Evolutionary conservation across 2,888 invertebrate genomes (phyloP).

Genomic region (Odontocerum albicorne): DNA sequence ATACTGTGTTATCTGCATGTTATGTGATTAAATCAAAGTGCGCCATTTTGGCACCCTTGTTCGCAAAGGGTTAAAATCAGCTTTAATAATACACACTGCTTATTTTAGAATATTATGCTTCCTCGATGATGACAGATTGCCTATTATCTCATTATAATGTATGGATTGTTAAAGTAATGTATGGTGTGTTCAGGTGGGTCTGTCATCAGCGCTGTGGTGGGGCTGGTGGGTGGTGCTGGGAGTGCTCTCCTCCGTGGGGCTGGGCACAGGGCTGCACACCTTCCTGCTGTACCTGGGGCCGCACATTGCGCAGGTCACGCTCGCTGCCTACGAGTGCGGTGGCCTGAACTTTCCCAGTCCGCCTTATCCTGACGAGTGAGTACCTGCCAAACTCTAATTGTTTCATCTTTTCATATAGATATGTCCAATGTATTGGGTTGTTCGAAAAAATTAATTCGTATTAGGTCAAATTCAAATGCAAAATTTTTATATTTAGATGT

Average conservation of each 20-base stretch:
- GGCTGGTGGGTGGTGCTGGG: slow-evolving; percentile 93
- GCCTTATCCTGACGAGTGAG: slow-evolving; percentile 96
- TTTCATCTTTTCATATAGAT: too few relatives aligned
- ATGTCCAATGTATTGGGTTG: too few relatives aligned
- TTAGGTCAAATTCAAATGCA: too few relatives aligned
- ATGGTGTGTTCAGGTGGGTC: slow-evolving; percentile 40
- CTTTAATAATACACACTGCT: too few relatives aligned
- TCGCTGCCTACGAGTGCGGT: slow-evolving; percentile 98
- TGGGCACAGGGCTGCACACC: slow-evolving; percentile 98
- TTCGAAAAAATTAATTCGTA: too few relatives aligned
- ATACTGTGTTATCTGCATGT: not conserved
- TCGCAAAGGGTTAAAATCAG: not conserved
- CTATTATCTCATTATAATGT: too few relatives aligned
- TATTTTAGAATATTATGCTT: too few relatives aligned
- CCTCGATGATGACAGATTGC: too few relatives aligned
- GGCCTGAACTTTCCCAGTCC: slow-evolving; percentile 94
- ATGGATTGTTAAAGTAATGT: slow-evolving; percentile 1
- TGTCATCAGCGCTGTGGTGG: slow-evolving; percentile 66
- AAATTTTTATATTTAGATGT: too few relatives aligned
- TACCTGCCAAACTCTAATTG: slow-evolving; percentile 32
- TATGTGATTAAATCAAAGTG: not conserved
- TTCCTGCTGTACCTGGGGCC: slow-evolving; percentile 99
- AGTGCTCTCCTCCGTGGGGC: slow-evolving; percentile 94
- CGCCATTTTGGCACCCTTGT: not conserved
- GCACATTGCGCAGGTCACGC: slow-evolving; percentile 96